These are phyloP conservation scores for Drosophila aff. DNA, from an alignment of 1,140 invertebrate species.

Conservation along the genomic window DNA sequence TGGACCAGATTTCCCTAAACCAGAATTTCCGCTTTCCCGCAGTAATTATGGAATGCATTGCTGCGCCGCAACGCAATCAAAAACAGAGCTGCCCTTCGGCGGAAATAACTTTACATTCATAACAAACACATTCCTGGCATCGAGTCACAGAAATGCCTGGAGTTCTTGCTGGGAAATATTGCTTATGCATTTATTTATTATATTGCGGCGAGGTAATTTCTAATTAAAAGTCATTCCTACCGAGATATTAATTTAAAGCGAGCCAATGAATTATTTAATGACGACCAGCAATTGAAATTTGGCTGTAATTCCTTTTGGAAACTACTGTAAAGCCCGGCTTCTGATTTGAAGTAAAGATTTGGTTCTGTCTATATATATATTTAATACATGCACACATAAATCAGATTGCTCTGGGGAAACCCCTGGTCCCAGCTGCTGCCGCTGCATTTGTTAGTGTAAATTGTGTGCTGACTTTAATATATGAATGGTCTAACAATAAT, in stretches of 20 bases:
- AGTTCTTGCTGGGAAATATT: conserved; percentile 13
- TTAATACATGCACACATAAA: conserved; percentile 18
- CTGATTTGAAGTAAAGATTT: conserved; percentile 5
- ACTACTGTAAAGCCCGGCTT: neutral
- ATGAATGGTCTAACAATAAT: conserved; percentile 23
- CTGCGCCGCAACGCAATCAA: conserved; percentile 32
- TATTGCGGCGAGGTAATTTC: conserved; percentile 9
- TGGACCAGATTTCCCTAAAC: neutral
- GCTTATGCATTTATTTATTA: conserved; percentile 31
- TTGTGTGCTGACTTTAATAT: conserved; percentile 20
- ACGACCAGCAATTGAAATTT: conserved; percentile 2
- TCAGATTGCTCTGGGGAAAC: conserved; percentile 1
- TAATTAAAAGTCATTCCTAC: conserved; percentile 21
- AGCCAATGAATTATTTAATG: conserved; percentile 27
- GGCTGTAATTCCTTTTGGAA: neutral
- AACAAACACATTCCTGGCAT: conserved; percentile 30
- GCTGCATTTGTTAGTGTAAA: conserved; percentile 18
- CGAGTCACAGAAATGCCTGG: conserved; percentile 22
- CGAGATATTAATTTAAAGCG: neutral
- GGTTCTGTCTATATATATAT: neutral
- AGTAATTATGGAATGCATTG: conserved; percentile 45
- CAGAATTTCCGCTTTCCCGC: neutral
- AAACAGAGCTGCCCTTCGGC: conserved; percentile 9
- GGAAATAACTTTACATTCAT: conserved; percentile 33
- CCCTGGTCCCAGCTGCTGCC: conserved; percentile 26